Evolutionary conservation across 2,888 invertebrate genomes (phyloP), one percentile per base, ranked within the genome.

Genomic region (Gibbula magus): DNA sequence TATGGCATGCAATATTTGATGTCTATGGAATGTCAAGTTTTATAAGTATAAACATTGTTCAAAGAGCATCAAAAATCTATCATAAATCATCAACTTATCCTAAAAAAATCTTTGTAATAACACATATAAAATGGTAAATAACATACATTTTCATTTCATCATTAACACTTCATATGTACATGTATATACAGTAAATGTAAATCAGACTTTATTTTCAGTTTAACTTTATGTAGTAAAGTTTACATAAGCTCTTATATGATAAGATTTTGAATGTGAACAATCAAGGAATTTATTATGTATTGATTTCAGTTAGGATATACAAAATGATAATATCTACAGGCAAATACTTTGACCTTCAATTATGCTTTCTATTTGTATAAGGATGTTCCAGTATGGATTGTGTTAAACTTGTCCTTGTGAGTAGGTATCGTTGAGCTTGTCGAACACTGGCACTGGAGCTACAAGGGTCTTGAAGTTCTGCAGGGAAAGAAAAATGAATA

Each of bases 371-470:
- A n/a, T 3, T 32, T 29, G 22, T 56, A 45, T 10, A 45, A 10
- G 13, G 10, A 1, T 13, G 45, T 45, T 13, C 1, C 45, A 45
- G 45, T 45, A 10, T 45, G 45, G 13, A 13, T 22, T 13, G 22
- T 74, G 35, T 86, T 81, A 90, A 53, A 91, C 91, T 83, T 92
- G 91, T 61, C 92, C 91, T 81, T 90, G 88, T 5, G 91, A 91
- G 80, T 92, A 93, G 16, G 92, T 92, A 82, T 89, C 87, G 81
- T 92, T 92, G 75, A 93, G 83, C 83, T 92, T 92, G 52, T 92
- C 92, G 87, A 93, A 91, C 22, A 92, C 82, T 20, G 92, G 92
- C 70, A 93, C 92, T 5, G 92, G 91, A 77, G 92, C 92, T 5
- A 93, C 91, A 74, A 92, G 83, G 2, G 91, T 88, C 84, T 91